Base-by-base conservation (phyloP, 2,797 vertebrate species). In the Huso huso region DNA sequence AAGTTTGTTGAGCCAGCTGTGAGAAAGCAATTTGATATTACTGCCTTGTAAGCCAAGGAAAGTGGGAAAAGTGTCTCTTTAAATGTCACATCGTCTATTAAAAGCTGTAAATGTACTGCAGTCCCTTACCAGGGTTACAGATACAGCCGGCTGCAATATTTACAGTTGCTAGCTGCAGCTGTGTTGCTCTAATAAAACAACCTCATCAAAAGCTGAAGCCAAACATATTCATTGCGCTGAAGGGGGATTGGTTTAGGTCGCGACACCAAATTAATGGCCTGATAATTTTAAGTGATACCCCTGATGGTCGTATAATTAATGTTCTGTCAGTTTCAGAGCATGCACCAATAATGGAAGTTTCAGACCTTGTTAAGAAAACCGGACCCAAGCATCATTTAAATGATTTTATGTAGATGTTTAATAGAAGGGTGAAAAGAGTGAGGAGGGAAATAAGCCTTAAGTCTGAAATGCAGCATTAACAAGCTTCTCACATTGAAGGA, bases 251-350 rank as follows among this genome's bases (percentile, higher is more conserved):
- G 55, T 60, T 66, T 49, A 49, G 65, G 65, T 66, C 55, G 49
- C 49, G 53, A 51, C 65, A 66, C 49, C 13, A 59, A 59, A 66
- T 66, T 49, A 66, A 60, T 66, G 65, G 58, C 58, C 58, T 66
- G 55, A 59, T 66, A 49, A 66, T 48, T 59, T 66, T 57, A 48
- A 66, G 9, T 60, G 65, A 66, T 66, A 48, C 65, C 37, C 12
- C 65, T 66, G 55, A 66, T 59, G 65, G 65, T 49, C 48, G 49
- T 66, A 49, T 60, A 60, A 48, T 66, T 66, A 60, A 66, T 66
- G 65, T 37, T 8, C 18, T 48, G 55, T 66, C 65, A 59, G 12
- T 48, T 66, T 11, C 10, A 18, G 64, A 55, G 52, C 10, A 48
- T 57, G 52, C 3, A 7, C 48, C 37, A 4, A 6, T 62, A 62